These are phyloP conservation scores for Lipotes vexillifer DNA, from an alignment of 2,113 vertebrate genomes.

Conservation along the genomic window DNA sequence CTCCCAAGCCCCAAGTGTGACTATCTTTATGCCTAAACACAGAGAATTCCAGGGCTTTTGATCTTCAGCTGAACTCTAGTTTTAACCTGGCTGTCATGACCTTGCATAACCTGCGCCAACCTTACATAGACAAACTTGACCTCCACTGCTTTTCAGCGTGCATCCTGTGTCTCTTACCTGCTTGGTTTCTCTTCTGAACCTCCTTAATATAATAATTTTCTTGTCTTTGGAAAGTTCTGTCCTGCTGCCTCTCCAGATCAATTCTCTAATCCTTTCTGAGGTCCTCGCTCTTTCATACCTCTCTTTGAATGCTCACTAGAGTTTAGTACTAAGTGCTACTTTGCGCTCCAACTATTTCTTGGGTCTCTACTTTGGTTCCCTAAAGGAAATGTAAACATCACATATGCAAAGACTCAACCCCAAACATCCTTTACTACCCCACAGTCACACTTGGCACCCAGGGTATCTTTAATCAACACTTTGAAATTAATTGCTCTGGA, in stretches of 20 bases:
- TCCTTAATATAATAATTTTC: neutral
- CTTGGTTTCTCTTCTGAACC: neutral
- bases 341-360: neutral
- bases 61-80: neutral
- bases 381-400: neutral
- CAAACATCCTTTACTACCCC: neutral
- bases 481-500: neutral
- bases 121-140: neutral
- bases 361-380: neutral
- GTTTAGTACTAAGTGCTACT: neutral
- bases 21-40: neutral
- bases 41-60: neutral
- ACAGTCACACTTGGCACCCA: neutral
- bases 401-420: neutral
- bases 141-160: neutral
- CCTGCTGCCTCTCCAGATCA: neutral
- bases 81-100: neutral
- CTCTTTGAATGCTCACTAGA: neutral
- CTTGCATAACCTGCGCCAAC: neutral
- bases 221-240: neutral
- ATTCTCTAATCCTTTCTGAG: neutral
- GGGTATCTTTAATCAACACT: neutral
- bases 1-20: neutral
- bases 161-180: neutral
- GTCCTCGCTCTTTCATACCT: neutral